Evolutionary conservation across 2,888 invertebrate species (phyloP), one percentile per base, ranked within the genome.

Genomic region (Euproctis similis): DNA sequence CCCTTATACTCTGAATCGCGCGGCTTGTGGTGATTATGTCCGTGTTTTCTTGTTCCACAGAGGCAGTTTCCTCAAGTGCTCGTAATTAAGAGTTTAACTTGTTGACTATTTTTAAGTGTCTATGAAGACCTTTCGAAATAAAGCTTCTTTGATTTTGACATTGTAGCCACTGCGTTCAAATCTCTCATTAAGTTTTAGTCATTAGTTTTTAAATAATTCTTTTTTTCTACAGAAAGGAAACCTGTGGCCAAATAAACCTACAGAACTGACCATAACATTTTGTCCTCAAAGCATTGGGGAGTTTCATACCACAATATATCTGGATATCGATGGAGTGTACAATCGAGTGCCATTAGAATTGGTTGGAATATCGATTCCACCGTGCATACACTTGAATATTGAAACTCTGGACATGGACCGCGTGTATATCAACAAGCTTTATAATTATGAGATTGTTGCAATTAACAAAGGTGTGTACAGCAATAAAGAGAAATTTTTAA

Each of bases 371-470:
- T 87, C 89, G 10, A 50, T 86, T 26, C 90, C 90, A 3, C 90
- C 90, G 2, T 48, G 65, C 2, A 78, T 90, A 30, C 59, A 64
- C 24, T 57, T 90, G 8, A 88, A 88, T 46, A 52, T 88, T 8
- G 82, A 87, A 41, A 85, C 80, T 2, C 62, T 90, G 8, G 82
- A 89, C 34, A 84, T 87, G 55, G 82, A 84, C 36, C 66, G 80
- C 30, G 82, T 89, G 22, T 90, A 87, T 41, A 74, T 89, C 12
- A 86, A 86, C 38, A 86, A 87, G 9, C 60, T 64, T 10, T 88
- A 90, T 51, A 73, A 86, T 43, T 90, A 88, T 45, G 88, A 90
- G 77, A 73, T 90, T 11, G 76, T 86, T 8, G 84, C 82, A 11
- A 72, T 68, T n/a, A 88, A 87, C 55, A 85, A 73, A 70, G 87